Evolutionary conservation across 2,797 vertebrate genomes (phyloP), one percentile per base, ranked within the genome.

Genomic region (Parauchenoglanis punctatus): DNA sequence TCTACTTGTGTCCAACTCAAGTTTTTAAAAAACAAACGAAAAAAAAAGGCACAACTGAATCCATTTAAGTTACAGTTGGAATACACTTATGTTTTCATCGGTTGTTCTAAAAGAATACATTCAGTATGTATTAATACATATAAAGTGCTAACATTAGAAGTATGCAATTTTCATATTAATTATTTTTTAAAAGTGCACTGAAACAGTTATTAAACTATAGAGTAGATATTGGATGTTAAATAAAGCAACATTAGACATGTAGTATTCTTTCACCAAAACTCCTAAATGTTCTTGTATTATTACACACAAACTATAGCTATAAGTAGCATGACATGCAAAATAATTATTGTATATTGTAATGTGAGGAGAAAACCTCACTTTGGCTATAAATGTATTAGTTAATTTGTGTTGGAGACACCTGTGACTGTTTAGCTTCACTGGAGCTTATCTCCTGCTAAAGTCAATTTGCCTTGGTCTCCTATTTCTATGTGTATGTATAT

Each of bases 401-500:
- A 40, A 40, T 40, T 40, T 40, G 40, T 40, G 40, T 40, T 40
- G 40, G 40, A 68, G 31, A 52, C 54, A 61, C 11, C 28, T 59
- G 28, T 83, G 59, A 85, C 5, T 59, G 92, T 92, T 93, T 82
- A 86, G 94, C 94, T 94, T 90, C 93, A 94, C 40, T 95, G 94
- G 94, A 91, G 93, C 93, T 84, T 7, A 91, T 93, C 89, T 94
- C 95, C 95, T 91, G 87, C 85, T 80, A 83, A 49, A 92, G 87
- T 92, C 35, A 7, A 8, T 81, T 44, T 15, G 8, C 13, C 78
- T n/a, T 81, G 20, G 35, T n/a, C 2, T 81, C 31, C 20, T 58
- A 4, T 81, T 11, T 63, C 23, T 63, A 23, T 81, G 31, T 58
- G 52, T 81, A 1, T 46, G 13, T 25, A 8, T n/a, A 46, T n/a